phyloP scores from a whole-genome alignment of 2,797 vertebrate genomes.

The Gambusia yucatana region DNA sequence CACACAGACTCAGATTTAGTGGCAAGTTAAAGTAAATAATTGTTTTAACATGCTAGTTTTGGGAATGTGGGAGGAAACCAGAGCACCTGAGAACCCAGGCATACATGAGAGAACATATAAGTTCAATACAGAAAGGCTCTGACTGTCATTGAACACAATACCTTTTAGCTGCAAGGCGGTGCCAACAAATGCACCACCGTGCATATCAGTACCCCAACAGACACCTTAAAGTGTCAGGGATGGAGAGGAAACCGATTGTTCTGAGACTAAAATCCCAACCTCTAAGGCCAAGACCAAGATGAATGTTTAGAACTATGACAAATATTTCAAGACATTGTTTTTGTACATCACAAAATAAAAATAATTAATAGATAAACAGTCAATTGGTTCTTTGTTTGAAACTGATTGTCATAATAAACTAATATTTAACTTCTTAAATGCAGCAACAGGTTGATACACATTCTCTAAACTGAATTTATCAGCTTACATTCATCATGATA shows the following conservation, averaged over 20 bases:
- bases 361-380: no score
- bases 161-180: background rate
- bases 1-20: background rate
- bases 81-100: background rate
- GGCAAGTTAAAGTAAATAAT: background rate
- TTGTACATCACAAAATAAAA: no score
- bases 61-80: background rate
- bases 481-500: background rate
- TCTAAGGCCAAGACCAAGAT: no score
- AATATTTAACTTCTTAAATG: no score
- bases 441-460: no score
- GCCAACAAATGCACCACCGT: background rate
- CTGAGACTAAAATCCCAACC: no score
- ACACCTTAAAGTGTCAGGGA: background rate
- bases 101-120: background rate
- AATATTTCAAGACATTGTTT: no score
- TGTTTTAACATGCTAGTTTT: background rate
- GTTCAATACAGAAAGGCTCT: background rate
- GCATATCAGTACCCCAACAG: background rate
- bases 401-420: no score
- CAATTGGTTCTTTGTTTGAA: no score
- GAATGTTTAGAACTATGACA: no score
- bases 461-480: background rate
- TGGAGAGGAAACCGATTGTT: no score
- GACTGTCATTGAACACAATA: background rate